Conservation (phyloP, 1,140 invertebrate species). For the Ganaspis sp. region DNA sequence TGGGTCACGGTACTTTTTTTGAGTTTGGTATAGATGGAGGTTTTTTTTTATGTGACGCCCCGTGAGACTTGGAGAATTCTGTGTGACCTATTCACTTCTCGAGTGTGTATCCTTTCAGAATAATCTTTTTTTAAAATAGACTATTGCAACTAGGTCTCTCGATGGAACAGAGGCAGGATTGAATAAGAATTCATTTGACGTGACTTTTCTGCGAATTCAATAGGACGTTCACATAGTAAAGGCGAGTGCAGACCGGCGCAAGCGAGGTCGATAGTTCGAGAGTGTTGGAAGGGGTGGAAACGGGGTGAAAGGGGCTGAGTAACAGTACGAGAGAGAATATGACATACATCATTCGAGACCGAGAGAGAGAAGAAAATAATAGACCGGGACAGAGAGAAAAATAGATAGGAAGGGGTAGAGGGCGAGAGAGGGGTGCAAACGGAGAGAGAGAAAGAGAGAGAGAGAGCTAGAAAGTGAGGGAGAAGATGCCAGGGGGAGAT, state of each 20-base stretch:
- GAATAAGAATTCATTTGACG: constrained; percentile 25
- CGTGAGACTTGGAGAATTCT: too few species aligned
- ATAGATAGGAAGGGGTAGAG: background rate
- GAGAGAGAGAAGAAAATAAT: background rate
- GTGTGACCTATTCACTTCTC: too few species aligned
- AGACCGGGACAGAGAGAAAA: background rate
- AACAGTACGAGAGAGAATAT: background rate
- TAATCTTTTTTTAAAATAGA: constrained; percentile 5
- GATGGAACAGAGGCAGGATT: constrained; percentile 6
- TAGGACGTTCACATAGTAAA: constrained; percentile 25
- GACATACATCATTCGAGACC: background rate
- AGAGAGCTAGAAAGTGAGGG: background rate
- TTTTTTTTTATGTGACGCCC: too few species aligned
- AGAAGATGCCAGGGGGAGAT: background rate
- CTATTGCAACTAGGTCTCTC: constrained; percentile 22
- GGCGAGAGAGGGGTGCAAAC: too few species aligned
- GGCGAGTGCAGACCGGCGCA: constrained; percentile 8
- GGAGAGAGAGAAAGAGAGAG: constrained; percentile 15
- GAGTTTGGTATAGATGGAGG: too few species aligned
- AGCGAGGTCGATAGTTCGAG: constrained; percentile 24
- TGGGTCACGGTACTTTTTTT: too few species aligned
- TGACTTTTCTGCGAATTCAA: constrained; percentile 29
- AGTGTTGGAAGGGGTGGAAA: background rate
- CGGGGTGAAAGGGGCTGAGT: constrained; percentile 11
- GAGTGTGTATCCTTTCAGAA: background rate